A percentile compares a stretch with the other conserved stretches of the same genome.
phyloP scores from a whole-genome alignment of 2,113 vertebrate species.

The Urocolius indicus region DNA sequence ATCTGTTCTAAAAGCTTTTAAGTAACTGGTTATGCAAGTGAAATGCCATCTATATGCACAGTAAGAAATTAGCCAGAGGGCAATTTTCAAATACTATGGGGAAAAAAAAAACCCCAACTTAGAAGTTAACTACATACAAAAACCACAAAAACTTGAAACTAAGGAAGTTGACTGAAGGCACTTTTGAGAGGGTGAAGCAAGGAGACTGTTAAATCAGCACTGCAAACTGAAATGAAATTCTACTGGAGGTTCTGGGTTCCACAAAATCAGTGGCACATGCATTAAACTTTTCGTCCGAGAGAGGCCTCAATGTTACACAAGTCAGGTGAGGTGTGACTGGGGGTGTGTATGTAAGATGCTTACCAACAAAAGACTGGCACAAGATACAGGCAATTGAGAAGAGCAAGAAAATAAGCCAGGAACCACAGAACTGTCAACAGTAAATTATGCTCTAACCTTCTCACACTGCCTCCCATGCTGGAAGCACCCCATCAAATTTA shows the following conservation, averaged over 20 bases:
- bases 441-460: neutral
- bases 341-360: neutral
- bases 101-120: neutral
- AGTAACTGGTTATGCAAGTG: neutral
- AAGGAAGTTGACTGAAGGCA: neutral
- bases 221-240: neutral
- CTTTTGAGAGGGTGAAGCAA: neutral
- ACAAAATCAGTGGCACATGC: neutral
- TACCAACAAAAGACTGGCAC: neutral
- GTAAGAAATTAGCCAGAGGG: neutral
- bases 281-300: constrained; percentile 21
- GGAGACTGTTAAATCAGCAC: neutral
- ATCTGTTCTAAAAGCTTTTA: neutral
- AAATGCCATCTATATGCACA: neutral
- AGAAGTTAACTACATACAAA: neutral
- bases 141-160: neutral
- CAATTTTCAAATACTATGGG: neutral
- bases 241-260: neutral
- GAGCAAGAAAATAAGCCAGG: neutral
- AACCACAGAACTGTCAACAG: neutral
- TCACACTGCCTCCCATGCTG: rapidly evolving
- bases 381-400: neutral
- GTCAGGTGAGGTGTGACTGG: neutral
- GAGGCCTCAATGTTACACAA: neutral
- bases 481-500: neutral